Evolutionary conservation across 2,113 vertebrate species (phyloP).

Genomic region (Rhynchomys soricoides): DNA sequence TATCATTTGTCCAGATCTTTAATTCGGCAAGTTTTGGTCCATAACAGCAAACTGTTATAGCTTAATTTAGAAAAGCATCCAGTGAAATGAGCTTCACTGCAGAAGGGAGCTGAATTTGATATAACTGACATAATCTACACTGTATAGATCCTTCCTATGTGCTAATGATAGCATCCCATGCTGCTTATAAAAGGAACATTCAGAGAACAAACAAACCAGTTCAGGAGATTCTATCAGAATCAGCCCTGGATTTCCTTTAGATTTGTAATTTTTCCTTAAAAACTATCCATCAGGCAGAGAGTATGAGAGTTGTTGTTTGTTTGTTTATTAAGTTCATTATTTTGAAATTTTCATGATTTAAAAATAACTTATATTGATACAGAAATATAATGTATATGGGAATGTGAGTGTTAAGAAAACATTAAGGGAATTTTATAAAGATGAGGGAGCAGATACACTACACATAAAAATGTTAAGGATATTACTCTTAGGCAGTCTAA

Average conservation of each 20-base stretch:
- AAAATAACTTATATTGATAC: not conserved
- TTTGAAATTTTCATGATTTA: not conserved
- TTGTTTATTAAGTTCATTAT: not conserved
- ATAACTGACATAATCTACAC: conserved; percentile 65
- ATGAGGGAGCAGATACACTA: not conserved
- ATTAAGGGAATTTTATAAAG: not conserved
- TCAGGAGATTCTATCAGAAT: conserved; percentile 39
- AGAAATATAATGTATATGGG: not conserved
- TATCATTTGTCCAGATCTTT: conserved; percentile 59
- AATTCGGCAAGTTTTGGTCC: conserved; percentile 54
- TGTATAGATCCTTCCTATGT: conserved; percentile 61
- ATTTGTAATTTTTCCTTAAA: not conserved
- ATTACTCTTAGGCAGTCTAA: conserved; percentile 25
- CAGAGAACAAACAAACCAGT: not conserved
- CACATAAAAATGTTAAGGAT: conserved; percentile 17
- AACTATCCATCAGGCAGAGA: not conserved
- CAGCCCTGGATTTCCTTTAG: not conserved
- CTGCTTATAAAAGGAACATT: conserved; percentile 25
- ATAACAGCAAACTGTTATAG: conserved; percentile 62
- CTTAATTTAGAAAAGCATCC: conserved; percentile 76
- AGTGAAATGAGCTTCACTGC: conserved; percentile 51
- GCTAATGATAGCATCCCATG: conserved; percentile 54
- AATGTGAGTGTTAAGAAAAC: not conserved
- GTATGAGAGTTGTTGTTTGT: not conserved
- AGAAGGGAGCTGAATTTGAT: conserved; percentile 68